Evolutionary conservation across 2,888 invertebrate genomes (phyloP).

Genomic region (Stenodera caucasica): DNA sequence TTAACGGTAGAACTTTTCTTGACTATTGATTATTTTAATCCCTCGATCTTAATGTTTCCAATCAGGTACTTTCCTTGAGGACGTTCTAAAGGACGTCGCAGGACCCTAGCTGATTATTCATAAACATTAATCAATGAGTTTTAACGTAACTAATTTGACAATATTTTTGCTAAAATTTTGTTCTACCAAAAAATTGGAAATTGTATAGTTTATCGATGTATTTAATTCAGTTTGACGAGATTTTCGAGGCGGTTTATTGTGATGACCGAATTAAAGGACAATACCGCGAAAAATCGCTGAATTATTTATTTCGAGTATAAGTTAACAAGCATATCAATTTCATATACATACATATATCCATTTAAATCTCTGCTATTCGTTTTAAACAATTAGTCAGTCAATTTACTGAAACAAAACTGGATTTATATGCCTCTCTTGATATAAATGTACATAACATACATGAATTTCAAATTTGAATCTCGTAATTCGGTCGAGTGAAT

Average conservation of each 20-base stretch:
- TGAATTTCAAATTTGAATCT: background rate
- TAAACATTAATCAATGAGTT: no score
- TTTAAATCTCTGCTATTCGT: background rate
- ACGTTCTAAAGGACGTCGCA: background rate
- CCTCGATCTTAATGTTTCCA: background rate
- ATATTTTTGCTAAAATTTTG: no score
- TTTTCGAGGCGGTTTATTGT: no score
- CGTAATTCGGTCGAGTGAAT: background rate
- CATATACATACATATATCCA: background rate
- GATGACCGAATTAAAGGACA: no score
- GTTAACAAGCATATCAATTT: no score
- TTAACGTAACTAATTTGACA: no score
- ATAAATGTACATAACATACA: background rate
- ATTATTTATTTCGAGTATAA: no score
- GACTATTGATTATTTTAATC: background rate
- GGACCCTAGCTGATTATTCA: background rate
- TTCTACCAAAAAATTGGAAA: no score
- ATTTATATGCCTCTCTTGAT: background rate
- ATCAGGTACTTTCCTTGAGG: background rate
- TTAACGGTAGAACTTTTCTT: background rate
- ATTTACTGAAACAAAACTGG: background rate
- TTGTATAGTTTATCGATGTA: no score
- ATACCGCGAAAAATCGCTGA: no score
- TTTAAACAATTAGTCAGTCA: constrained; percentile 3
- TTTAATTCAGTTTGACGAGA: no score